Evolutionary conservation across 2,797 vertebrate species (phyloP).

Genomic region (Lepidocolaptes lacrymiger): DNA sequence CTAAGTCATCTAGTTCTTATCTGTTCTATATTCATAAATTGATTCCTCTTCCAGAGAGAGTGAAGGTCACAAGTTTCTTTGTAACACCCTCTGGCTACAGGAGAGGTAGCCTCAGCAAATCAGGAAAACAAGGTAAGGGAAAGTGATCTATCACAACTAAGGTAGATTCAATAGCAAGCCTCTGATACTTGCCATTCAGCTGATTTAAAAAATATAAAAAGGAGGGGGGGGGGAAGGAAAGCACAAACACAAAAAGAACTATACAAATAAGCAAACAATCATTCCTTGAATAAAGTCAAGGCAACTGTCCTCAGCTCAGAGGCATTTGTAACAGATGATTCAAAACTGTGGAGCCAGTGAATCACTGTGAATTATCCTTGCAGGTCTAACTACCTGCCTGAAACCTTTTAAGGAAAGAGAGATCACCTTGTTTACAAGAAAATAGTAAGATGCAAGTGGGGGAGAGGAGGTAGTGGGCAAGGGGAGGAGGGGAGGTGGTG

Average conservation of each 20-base stretch:
- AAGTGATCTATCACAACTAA: background rate
- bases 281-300: conserved; percentile 17
- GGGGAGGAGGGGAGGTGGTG: background rate
- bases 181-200: background rate
- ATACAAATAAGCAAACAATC: background rate
- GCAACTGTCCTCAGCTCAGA: background rate
- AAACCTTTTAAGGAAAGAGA: conserved; percentile 5
- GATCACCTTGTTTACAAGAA: background rate
- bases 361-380: background rate
- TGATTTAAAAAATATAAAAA: background rate
- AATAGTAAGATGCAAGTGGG: background rate
- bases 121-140: background rate
- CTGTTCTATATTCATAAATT: conserved; percentile 15
- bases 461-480: background rate
- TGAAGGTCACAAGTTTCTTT: background rate
- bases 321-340: accelerated
- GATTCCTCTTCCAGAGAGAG: background rate
- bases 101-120: background rate
- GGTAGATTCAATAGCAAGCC: background rate
- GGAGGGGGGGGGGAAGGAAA: background rate
- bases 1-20: background rate
- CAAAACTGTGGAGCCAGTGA: background rate
- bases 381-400: accelerated
- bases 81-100: background rate
- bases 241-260: background rate